Percentiles rank a stretch among this genome's conserved stretches.
These are phyloP conservation scores for Vespertilio murinus DNA, from an alignment of 2,797 vertebrate genomes.

Conservation along the genomic window DNA sequence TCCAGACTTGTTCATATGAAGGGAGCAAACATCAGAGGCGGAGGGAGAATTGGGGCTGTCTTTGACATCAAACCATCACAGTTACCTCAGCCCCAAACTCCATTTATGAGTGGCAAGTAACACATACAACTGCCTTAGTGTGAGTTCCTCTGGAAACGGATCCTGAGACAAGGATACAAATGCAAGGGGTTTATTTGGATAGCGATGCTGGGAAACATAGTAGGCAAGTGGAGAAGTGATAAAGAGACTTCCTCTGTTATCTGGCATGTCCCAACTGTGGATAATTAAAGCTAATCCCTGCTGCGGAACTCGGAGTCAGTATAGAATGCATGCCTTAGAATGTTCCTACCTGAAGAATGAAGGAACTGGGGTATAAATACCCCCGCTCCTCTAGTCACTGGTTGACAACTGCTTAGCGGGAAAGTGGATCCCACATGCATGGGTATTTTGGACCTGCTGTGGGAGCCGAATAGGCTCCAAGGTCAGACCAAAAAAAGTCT, in stretches of 20 bases:
- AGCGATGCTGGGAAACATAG: background rate
- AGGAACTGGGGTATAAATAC: background rate
- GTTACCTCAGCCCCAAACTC: background rate
- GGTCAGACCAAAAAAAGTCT: background rate
- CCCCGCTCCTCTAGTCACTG: background rate
- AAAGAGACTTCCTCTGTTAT: background rate
- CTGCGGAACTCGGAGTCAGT: background rate
- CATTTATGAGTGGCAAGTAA: background rate
- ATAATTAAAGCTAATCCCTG: background rate
- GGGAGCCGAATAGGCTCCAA: background rate
- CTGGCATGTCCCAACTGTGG: background rate
- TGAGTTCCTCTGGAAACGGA: background rate
- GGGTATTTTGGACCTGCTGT: background rate
- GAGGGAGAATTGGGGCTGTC: background rate
- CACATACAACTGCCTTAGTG: background rate
- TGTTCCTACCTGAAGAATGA: background rate
- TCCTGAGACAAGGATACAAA: background rate
- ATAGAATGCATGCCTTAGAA: background rate
- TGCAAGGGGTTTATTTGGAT: background rate
- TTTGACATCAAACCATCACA: background rate
- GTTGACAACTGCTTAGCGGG: background rate
- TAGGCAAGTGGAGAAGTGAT: background rate
- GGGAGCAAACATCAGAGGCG: background rate
- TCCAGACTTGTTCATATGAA: background rate
- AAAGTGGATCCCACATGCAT: fast-evolving